Evolutionary conservation across 2,888 invertebrate genomes (phyloP), one percentile per base, ranked within the genome.

Genomic region (Leptopilina syphax): DNA sequence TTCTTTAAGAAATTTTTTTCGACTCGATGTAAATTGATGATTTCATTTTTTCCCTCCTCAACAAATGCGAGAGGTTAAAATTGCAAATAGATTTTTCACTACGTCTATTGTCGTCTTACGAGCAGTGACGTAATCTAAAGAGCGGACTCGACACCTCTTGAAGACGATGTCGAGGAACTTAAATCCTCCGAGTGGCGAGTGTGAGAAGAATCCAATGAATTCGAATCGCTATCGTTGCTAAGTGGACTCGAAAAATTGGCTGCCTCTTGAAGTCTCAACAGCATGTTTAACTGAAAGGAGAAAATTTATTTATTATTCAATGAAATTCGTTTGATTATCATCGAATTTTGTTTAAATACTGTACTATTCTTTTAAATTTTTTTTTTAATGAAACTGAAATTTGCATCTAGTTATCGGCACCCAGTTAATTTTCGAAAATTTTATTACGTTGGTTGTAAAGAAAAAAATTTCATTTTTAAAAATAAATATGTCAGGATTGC

Each of bases 241-340:
- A 97, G 97, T 87, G 96, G 96, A 89, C 96, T 97, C 87, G 96
- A 96, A 93, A 97, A 97, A 92, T 97, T 98, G 73, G 98, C 98
- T 44, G 98, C 98, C 93, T 98, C 98, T 93, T 98, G 98, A 76
- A 98, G 94, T 85, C 98, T 95, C 97, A 98, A 98, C 90, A 98
- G 93, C 98, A 98, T 98, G 90, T 97, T 98, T 84, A 98, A 93
- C 97, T 97, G 92, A 12, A 93, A 93, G 79, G 50, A 63, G 1
- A 63, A 63, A 8, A 9, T 24, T 18, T 7, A 24, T 24, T 63
- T 63, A 18, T 50, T 54, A 41, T n/a, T 13, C 3, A n/a, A 18
- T 18, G 18, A 18, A 18, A 18, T 18, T 18, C 18, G 18, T 18
- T 18, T 18, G 18, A 18, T 18, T 18, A 18, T 18, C 18, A 18